Base-by-base conservation (phyloP, 2,113 vertebrate genomes). In the Theristicus caerulescens region DNA sequence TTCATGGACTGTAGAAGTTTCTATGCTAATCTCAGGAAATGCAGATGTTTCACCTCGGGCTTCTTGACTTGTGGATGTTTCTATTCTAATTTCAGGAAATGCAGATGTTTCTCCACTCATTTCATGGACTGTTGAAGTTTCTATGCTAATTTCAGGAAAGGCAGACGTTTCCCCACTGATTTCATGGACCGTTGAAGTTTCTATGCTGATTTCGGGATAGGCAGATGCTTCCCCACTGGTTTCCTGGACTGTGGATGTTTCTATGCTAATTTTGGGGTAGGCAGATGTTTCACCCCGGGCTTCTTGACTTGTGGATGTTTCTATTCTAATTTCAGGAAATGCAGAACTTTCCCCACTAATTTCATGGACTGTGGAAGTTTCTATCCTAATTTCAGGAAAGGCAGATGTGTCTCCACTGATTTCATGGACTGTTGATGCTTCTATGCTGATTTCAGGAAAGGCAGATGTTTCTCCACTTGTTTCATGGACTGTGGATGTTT, bases 181-280 rank as follows among this genome's bases (percentile, higher is more conserved):
- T 88, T 97, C 94, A 10, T 93, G 80, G 76, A 57, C 36, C 2
- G 55, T 95, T 1, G 94, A 86, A 61, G 94, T 89, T 65, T 95
- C 94, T 86, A 85, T 83, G 17, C 81, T 59, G 34, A 59, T n/a
- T 84, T 98, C 98, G 6, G 96, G 96, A 49, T 87, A 90, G 0
- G 49, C 93, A 78, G 96, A 96, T 5, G 7, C 70, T 92, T 97
- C 97, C 1, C 92, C 94, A 40, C 94, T 94, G 32, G 31, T 96
- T 90, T 98, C 98, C 22, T 88, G 92, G 32, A 92, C 52, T 2
- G 82, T 86, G 1, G 98, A 98, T 3, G 90, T 89, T 81, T 94
- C 96, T 82, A 97, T 98, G 46, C 97, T 98, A 81, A 97, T 97
- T 91, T 98, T 97, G 2, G 97, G 97, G 65, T 69, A 88, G 15